Base-by-base conservation (phyloP, 1,140 invertebrate species). In the Drosophila yakuba region DNA sequence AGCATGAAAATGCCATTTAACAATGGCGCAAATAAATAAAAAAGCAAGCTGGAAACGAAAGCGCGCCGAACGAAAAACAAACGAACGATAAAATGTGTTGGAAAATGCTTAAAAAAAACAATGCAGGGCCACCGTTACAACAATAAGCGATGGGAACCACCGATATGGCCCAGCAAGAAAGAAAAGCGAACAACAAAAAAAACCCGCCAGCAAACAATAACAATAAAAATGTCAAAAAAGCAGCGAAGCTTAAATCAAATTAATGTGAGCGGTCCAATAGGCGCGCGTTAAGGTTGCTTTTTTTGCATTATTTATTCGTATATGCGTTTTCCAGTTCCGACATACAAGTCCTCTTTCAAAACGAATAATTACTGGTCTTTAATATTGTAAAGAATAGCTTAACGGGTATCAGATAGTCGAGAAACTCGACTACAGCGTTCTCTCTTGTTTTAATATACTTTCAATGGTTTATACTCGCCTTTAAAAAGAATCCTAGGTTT, bases 1-100 rank as follows among this genome's bases (percentile, higher is more conserved):
- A 86, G 83, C 83, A 88, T 88, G 83, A 88, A 88, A 88, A 83
- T 88, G 84, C 79, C 84, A 89, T 88, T 88, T 88, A 88, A 89
- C 84, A 83, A 82, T 77, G 79, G 75, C 71, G 52, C 72, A 80
- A 80, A 88, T 89, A 88, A 89, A 89, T 88, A 76, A 89, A 80
- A 80, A 79, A 73, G 44, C 73, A 88, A 66, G 47, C 44, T 64
- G 52, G 58, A 48, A 39, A 41, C 47, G 41, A 55, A 50, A 20
- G 17, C 44, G 17, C 55, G 7, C 56, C 25, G 59, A 64, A 38
- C 60, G 68, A 55, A 74, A 72, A 71, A 76, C 74, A 51, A 71
- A 68, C 52, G 15, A 60, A 48, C 67, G 64, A 71, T 71, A 71
- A 80, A 76, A 61, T 80, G 81, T 85, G 81, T 74, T 81, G 78